Base-by-base conservation (phyloP, 2,113 vertebrate genomes). In the Labrus mixtus region DNA sequence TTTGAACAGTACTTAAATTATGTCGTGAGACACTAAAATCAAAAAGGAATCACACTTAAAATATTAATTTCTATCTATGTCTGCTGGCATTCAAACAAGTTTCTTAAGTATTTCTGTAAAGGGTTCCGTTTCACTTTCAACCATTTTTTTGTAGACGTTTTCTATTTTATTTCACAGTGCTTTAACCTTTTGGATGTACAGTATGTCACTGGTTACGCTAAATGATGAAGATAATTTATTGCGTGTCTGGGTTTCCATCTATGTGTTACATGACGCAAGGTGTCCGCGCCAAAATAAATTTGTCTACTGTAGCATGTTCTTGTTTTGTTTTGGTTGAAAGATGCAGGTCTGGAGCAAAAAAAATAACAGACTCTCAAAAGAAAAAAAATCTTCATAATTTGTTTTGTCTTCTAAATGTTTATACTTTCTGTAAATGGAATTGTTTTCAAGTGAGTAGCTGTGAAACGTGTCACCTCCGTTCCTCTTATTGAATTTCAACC, bases 11-110 rank as follows among this genome's bases (percentile, higher is more conserved):
- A 93, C 95, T 95, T 96, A 96, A 92, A 95, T 96, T 95, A 97
- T 97, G 97, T 99, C 97, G 96, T 97, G 97, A 98, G 97, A 98
- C 97, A 96, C 97, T 97, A 98, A 98, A 98, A 98, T 98, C 96
- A 97, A 91, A 94, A 90, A 80, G 92, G 86, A 96, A 95, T 96
- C 95, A 95, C 94, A 93, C 93, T 95, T 95, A 93, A 73, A 91
- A 87, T 94, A 92, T 94, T 88, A 92, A 96, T 95, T 94, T 93
- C 66, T 88, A 68, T 93, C 91, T 84, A 80, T 87, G 89, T 89
- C 87, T 93, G 92, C 94, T 96, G 90, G 79, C 90, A 84, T 91
- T 89, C 64, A 84, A 89, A 69, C 69, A 7, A 10, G 8, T 82
- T 83, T 93, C 68, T 78, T 76, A 81, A 94, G 93, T 93, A 94